Conservation (phyloP, 2,888 invertebrate species). For the Ophioninae sp. region DNA sequence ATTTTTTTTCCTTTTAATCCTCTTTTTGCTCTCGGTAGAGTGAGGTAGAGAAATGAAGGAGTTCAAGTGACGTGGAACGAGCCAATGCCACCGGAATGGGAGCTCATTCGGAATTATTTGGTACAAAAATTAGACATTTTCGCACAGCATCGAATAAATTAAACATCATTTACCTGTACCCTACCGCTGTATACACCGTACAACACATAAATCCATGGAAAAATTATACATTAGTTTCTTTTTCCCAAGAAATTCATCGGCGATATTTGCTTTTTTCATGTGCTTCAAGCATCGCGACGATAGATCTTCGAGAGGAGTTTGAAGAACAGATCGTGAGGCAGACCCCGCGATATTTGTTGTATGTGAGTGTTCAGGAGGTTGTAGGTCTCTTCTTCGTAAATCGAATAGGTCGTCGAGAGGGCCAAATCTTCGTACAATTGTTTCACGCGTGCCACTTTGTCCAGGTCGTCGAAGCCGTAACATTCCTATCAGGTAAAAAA, state of each 20-base stretch:
- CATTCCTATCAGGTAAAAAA: constrained; percentile 82
- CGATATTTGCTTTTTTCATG: neutral
- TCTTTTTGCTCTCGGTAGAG: constrained; percentile 1
- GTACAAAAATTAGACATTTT: constrained; percentile 7
- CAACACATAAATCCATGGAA: neutral
- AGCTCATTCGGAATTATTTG: neutral
- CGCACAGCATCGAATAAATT: neutral
- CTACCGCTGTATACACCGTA: neutral
- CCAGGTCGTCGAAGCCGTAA: constrained; percentile 87
- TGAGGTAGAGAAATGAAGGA: constrained; percentile 15
- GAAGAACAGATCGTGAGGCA: constrained; percentile 91
- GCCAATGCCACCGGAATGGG: neutral
- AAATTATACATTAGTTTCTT: constrained; percentile 16
- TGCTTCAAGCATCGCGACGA: constrained; percentile 84
- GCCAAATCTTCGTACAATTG: constrained; percentile 90
- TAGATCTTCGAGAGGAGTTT: constrained; percentile 92
- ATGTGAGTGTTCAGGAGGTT: constrained; percentile 92
- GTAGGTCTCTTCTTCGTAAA: constrained; percentile 92
- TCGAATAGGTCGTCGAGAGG: constrained; percentile 88
- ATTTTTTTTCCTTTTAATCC: neutral
- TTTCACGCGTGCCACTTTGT: constrained; percentile 87
- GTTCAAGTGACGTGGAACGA: neutral
- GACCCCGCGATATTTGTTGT: constrained; percentile 90
- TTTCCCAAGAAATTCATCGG: neutral
- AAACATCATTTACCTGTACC: neutral